phyloP scores from a whole-genome alignment of 2,888 invertebrate species.

The Tipula vernalis region DNA sequence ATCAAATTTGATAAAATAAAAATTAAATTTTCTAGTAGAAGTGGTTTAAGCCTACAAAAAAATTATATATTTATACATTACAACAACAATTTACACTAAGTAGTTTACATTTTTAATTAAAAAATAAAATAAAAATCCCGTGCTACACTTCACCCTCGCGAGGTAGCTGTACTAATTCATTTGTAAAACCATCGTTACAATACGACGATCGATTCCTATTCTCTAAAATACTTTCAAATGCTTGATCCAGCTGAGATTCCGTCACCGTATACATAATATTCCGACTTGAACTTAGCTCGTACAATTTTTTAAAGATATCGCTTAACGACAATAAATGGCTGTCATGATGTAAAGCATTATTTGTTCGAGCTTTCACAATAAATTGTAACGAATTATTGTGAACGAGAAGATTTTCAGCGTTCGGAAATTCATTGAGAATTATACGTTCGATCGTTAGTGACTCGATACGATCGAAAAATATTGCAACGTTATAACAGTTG shows the following conservation, averaged over 20 bases:
- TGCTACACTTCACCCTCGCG: neutral
- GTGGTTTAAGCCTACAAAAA: neutral
- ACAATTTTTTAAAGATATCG: slow-evolving; percentile 22
- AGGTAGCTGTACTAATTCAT: neutral
- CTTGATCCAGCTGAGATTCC: slow-evolving; percentile 31
- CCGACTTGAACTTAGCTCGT: slow-evolving; percentile 20
- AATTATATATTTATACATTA: neutral
- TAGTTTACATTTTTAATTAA: neutral
- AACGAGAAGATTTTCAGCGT: slow-evolving; percentile 25
- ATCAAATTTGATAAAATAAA: neutral
- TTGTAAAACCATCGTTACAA: neutral
- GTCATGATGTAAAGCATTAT: neutral
- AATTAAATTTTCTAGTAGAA: neutral
- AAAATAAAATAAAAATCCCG: neutral
- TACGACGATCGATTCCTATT: neutral
- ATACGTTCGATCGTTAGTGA: slow-evolving; percentile 24
- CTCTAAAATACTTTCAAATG: slow-evolving; percentile 33
- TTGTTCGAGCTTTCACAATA: slow-evolving; percentile 22
- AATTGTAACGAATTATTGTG: slow-evolving; percentile 31
- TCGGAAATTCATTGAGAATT: slow-evolving; percentile 23
- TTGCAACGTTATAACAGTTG: slow-evolving; percentile 29
- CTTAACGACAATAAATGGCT: slow-evolving; percentile 10
- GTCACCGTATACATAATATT: slow-evolving; percentile 26
- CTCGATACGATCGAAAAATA: slow-evolving; percentile 27
- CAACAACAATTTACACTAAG: neutral